Evolutionary conservation across 2,113 vertebrate genomes (phyloP).

Genomic region (Esox niger): DNA sequence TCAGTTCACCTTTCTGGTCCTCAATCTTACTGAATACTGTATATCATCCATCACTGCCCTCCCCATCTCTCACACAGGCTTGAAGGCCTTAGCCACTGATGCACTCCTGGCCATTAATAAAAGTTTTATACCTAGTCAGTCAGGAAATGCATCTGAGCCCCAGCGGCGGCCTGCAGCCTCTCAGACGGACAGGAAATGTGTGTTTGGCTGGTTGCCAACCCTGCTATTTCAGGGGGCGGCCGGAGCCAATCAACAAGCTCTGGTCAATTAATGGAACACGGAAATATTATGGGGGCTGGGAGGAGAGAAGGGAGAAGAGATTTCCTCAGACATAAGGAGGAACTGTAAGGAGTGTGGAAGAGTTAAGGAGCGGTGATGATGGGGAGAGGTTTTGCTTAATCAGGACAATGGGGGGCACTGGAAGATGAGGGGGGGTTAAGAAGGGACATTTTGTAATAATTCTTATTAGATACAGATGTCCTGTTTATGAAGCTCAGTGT

Average conservation of each 20-base stretch:
- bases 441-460: slow-evolving; percentile 23
- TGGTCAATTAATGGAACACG: slow-evolving; percentile 72
- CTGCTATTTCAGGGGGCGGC: slow-evolving; percentile 71
- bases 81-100: slow-evolving; percentile 61
- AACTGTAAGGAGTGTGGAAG: not conserved
- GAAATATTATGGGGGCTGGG: slow-evolving; percentile 54
- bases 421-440: not conserved
- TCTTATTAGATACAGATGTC: slow-evolving; percentile 51
- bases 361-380: too few species aligned
- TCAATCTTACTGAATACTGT: not conserved
- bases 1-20: not conserved
- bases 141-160: slow-evolving; percentile 81
- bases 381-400: not conserved
- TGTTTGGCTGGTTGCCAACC: slow-evolving; percentile 73
- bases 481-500: slow-evolving; percentile 42
- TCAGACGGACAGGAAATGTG: slow-evolving; percentile 80
- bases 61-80: not conserved
- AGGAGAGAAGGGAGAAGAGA: slow-evolving; percentile 2
- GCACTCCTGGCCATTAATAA: slow-evolving; percentile 82
- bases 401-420: not conserved
- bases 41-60: slow-evolving; percentile 16
- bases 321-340: not conserved
- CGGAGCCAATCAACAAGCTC: slow-evolving; percentile 68
- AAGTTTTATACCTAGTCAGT: slow-evolving; percentile 78
- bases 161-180: slow-evolving; percentile 73